Evolutionary conservation across 2,888 invertebrate species (phyloP).

Genomic region (Chrysolina americana): DNA sequence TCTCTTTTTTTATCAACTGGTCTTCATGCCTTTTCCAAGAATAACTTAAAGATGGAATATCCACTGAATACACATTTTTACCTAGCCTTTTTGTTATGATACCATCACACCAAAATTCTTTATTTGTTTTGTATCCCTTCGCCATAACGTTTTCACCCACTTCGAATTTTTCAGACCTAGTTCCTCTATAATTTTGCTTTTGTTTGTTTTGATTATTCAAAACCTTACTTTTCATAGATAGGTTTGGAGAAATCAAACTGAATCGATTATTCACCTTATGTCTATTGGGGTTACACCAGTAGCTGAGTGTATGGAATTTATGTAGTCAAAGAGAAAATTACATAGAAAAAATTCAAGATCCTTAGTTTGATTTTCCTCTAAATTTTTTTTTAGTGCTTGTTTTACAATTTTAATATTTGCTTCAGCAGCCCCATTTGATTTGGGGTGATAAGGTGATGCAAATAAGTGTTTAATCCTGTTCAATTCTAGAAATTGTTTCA

Average conservation of each 20-base stretch:
- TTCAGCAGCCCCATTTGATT: conserved; percentile 24
- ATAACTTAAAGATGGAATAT: too few species aligned
- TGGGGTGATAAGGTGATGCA: conserved; percentile 46
- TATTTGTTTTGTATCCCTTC: too few species aligned
- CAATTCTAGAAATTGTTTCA: neutral
- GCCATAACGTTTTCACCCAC: too few species aligned
- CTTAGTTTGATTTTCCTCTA: conserved; percentile 13
- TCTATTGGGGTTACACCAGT: conserved; percentile 16
- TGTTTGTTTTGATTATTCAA: too few species aligned
- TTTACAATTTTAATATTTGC: conserved; percentile 22
- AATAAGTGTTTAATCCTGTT: conserved; percentile 49
- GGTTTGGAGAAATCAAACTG: conserved; percentile 2
- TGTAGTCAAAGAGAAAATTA: conserved; percentile 19
- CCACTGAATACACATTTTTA: too few species aligned
- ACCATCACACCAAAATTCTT: too few species aligned
- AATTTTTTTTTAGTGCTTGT: neutral
- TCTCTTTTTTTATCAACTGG: too few species aligned
- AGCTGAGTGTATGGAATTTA: conserved; percentile 23
- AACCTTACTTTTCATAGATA: neutral
- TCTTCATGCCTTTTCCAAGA: too few species aligned
- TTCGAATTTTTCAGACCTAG: too few species aligned
- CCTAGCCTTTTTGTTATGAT: too few species aligned
- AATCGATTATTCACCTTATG: conserved; percentile 28
- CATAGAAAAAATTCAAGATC: conserved; percentile 14
- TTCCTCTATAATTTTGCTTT: too few species aligned